Evolutionary conservation across 2,113 vertebrate species (phyloP), one percentile per base, ranked within the genome.

Genomic region (Rhinichthys klamathensis): DNA sequence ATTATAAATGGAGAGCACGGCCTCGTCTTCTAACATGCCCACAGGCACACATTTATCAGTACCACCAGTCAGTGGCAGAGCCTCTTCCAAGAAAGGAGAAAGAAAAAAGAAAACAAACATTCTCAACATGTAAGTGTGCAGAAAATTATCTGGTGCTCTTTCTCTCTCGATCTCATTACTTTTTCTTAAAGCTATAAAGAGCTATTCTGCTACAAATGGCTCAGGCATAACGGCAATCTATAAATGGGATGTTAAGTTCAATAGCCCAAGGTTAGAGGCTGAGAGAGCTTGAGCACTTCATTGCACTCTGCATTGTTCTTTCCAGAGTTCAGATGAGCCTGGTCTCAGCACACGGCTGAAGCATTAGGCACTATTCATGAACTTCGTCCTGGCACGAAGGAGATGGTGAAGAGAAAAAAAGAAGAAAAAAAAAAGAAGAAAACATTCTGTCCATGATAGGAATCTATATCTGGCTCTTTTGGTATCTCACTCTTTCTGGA

Each of bases 161-260:
- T 90, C 90, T 92, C 89, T 88, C 87, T 61, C 83, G 49, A 30
- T 63, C 23, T 58, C 89, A 90, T 91, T 89, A 91, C 93, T 90
- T 90, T 90, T 91, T 94, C 92, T 93, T 91, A 90, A 91, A 89
- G 90, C 93, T 89, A 93, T 94, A 93, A 93, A 95, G 90, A 94
- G 87, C 91, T 94, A 93, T 93, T 95, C 93, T 93, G 91, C 92
- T 91, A 90, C 93, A 95, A 94, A 96, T 90, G 82, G 87, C 89
- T 91, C 86, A 90, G 91, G 84, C 90, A 88, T 94, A 95, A 94
- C 80, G 54, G 35, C 89, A 86, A 94, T 93, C 92, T 91, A 92
- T 93, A 93, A 95, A 95, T 90, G 85, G 90, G 90, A 92, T 87
- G 91, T 93, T 89, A 91, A 94, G 93, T 93, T 95, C 92, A 94